Percentiles rank a stretch among this genome's conserved stretches.
phyloP scores from a whole-genome alignment of 2,888 invertebrate species.

The Rotaria magnacalcarata region DNA sequence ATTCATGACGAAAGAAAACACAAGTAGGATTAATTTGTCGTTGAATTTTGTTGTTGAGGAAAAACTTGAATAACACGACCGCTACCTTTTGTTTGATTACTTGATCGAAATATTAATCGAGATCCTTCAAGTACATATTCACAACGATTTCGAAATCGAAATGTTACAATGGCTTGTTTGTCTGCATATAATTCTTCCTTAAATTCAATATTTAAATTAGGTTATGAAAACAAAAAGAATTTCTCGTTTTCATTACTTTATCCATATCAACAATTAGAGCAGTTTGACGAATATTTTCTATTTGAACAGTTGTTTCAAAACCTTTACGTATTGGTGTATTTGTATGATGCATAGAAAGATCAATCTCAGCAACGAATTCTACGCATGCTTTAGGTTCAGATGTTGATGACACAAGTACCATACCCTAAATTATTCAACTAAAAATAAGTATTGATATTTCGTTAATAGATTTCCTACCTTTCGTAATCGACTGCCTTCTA shows the following conservation, averaged over 20 bases:
- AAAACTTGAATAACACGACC: not conserved
- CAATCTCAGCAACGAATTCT: slow-evolving; percentile 74
- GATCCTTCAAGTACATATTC: slow-evolving; percentile 26
- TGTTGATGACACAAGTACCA: slow-evolving; percentile 56
- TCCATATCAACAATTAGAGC: slow-evolving; percentile 68
- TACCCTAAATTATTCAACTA: slow-evolving; percentile 51
- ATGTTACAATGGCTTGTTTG: not conserved
- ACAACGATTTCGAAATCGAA: slow-evolving; percentile 9
- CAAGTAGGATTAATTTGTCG: not conserved
- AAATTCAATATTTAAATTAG: not conserved
- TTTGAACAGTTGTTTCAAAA: slow-evolving; percentile 78
- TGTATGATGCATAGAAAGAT: slow-evolving; percentile 80
- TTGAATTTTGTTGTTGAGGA: not conserved
- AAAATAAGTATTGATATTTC: not conserved
- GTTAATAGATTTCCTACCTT: not conserved
- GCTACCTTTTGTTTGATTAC: slow-evolving; percentile 33
- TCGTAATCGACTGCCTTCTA: not conserved
- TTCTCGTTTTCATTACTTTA: slow-evolving; percentile 61
- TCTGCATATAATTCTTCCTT: not conserved
- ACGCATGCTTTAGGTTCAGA: slow-evolving; percentile 51
- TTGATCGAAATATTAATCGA: slow-evolving; percentile 14
- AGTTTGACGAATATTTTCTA: slow-evolving; percentile 89
- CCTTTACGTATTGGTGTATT: slow-evolving; percentile 54
- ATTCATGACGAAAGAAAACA: not conserved
- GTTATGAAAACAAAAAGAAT: not conserved